Conservation (phyloP, 2,797 vertebrate genomes). For the Enoplosus armatus region DNA sequence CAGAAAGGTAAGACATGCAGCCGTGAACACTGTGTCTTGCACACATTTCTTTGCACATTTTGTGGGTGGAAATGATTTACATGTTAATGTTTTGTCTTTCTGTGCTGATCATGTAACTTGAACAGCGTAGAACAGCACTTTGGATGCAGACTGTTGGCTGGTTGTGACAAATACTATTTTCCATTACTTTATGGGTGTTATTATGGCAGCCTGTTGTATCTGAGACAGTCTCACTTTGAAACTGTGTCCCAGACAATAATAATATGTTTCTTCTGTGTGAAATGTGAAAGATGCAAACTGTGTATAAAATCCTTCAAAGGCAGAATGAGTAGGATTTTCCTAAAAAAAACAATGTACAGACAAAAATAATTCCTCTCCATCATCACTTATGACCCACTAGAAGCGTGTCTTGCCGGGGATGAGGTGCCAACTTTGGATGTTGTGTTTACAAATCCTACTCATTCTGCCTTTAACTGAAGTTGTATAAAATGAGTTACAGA, state of each 20-base stretch:
- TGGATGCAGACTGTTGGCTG: not conserved
- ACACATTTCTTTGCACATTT: not conserved
- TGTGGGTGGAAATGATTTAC: not conserved
- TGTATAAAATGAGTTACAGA: too few species aligned
- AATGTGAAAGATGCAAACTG: too few species aligned
- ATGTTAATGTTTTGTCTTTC: not conserved
- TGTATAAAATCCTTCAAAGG: too few species aligned
- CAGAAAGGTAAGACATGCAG: slow-evolving; percentile 58
- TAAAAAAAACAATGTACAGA: too few species aligned
- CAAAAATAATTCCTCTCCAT: too few species aligned
- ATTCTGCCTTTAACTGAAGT: too few species aligned
- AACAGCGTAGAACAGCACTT: not conserved
- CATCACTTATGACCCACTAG: too few species aligned
- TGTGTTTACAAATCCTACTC: too few species aligned
- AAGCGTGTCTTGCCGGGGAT: too few species aligned
- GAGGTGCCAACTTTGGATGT: too few species aligned
- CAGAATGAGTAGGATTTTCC: too few species aligned
- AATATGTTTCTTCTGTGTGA: not conserved
- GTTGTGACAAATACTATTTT: not conserved
- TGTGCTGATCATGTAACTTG: not conserved
- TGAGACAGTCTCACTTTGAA: not conserved
- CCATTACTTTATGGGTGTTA: not conserved
- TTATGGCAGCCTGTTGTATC: not conserved
- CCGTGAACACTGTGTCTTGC: not conserved
- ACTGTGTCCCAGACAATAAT: not conserved